Conservation (phyloP, 2,888 invertebrate genomes). For the Polyploca ridens region DNA sequence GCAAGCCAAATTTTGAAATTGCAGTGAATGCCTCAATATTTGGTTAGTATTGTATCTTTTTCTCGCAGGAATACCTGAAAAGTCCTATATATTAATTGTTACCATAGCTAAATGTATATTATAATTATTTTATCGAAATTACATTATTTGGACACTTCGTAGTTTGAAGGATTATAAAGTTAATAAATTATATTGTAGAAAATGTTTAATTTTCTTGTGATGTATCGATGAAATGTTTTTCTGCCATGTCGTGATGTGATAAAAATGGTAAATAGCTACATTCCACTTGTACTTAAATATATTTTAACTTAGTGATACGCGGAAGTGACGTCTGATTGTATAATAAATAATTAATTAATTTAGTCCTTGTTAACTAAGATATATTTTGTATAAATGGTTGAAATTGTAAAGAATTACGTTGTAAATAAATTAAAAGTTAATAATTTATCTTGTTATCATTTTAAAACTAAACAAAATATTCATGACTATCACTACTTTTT, state of each 20-base stretch:
- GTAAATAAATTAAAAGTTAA: conserved; percentile 83
- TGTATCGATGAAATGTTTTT: conserved; percentile 45
- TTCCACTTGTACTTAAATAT: conserved; percentile 64
- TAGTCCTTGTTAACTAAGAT: conserved; percentile 80
- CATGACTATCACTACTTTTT: too few species aligned
- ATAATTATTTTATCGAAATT: conserved; percentile 55
- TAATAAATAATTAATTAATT: conserved; percentile 73
- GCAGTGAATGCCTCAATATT: neutral
- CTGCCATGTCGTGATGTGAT: conserved; percentile 79
- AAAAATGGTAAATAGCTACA: conserved; percentile 63
- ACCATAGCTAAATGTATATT: conserved; percentile 75
- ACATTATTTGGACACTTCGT: conserved; percentile 19
- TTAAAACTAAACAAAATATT: neutral
- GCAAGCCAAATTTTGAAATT: neutral
- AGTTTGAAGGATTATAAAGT: conserved; percentile 25
- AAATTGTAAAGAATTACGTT: conserved; percentile 82
- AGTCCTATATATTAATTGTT: conserved; percentile 68
- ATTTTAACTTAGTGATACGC: conserved; percentile 67
- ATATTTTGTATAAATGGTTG: conserved; percentile 84
- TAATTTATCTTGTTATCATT: conserved; percentile 38
- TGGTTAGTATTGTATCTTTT: neutral
- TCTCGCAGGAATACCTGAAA: conserved; percentile 32
- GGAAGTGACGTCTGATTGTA: conserved; percentile 80
- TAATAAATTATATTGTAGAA: conserved; percentile 30
- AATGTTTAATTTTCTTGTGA: conserved; percentile 49